Evolutionary conservation across 2,888 invertebrate genomes (phyloP).

Genomic region (Buathra laborator): DNA sequence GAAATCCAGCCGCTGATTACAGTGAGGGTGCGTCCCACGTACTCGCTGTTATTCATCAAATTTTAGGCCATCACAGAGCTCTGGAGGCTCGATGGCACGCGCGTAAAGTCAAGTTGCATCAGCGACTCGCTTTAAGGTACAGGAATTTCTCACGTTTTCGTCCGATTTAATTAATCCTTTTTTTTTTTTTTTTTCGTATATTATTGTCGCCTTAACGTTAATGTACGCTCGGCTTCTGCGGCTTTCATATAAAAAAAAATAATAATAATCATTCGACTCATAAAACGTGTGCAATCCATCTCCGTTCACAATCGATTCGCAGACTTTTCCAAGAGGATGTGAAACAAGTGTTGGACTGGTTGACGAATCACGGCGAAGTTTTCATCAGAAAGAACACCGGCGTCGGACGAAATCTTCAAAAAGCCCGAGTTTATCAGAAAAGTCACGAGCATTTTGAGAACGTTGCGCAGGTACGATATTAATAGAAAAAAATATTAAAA

Average conservation of each 20-base stretch:
- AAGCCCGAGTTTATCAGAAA: constrained; percentile 98
- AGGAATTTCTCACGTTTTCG: constrained; percentile 56
- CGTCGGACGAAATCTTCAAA: constrained; percentile 97
- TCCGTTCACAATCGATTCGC: constrained; percentile 31
- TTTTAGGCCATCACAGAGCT: constrained; percentile 96
- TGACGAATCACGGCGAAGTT: constrained; percentile 98
- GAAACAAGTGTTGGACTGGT: constrained; percentile 98
- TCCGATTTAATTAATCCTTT: constrained; percentile 35
- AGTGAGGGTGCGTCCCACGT: constrained; percentile 99
- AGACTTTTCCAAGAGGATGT: constrained; percentile 98
- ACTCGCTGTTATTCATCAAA: constrained; percentile 98
- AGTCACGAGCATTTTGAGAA: constrained; percentile 99
- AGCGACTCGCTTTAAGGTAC: constrained; percentile 93
- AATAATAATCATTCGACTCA: constrained; percentile 7
- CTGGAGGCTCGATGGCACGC: constrained; percentile 98
- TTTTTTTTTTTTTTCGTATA: constrained; percentile 14
- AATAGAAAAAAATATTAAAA: constrained; percentile 2
- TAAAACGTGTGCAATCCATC: constrained; percentile 41
- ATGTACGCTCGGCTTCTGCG: constrained; percentile 61
- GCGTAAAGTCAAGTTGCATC: constrained; percentile 97
- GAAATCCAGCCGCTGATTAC: constrained; percentile 97
- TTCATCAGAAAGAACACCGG: constrained; percentile 99
- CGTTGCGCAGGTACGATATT: constrained; percentile 93
- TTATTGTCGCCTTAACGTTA: constrained; percentile 14
- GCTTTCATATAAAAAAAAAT: constrained; percentile 30